phyloP scores from a whole-genome alignment of 2,113 vertebrate genomes.

The Bufo bufo region DNA sequence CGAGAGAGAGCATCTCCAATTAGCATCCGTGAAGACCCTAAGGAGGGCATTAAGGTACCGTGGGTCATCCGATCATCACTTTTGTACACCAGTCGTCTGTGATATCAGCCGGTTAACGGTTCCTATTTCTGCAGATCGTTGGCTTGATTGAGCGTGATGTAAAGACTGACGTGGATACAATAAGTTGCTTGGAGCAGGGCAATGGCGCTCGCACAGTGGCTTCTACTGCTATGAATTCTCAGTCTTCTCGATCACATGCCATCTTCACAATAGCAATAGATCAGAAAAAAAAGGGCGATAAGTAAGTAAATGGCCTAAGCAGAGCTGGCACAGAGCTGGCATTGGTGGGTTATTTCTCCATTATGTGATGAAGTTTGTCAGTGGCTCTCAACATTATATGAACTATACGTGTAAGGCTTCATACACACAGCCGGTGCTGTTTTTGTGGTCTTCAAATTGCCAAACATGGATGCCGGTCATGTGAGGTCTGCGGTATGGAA shows the following conservation, averaged over 20 bases:
- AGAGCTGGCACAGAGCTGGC: background rate
- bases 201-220: constrained; percentile 89
- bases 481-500: no score
- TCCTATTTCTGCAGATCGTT: constrained; percentile 76
- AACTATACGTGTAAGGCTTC: no score
- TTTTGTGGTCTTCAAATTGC: no score
- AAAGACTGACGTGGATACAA: constrained; percentile 78
- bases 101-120: background rate
- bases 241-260: constrained; percentile 93
- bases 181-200: constrained; percentile 88
- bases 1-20: constrained; percentile 82
- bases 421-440: no score
- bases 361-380: no score
- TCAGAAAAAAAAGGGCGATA: constrained; percentile 83
- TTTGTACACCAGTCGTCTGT: background rate
- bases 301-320: constrained; percentile 71
- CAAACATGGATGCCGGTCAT: no score
- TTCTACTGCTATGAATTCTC: constrained; percentile 94
- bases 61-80: background rate
- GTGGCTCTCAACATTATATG: no score
- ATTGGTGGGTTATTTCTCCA: no score
- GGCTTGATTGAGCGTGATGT: constrained; percentile 88
- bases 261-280: constrained; percentile 94
- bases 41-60: constrained; percentile 92
- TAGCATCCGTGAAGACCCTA: constrained; percentile 92